phyloP scores from a whole-genome alignment of 2,888 invertebrate species.

The Cantharis rufa region DNA sequence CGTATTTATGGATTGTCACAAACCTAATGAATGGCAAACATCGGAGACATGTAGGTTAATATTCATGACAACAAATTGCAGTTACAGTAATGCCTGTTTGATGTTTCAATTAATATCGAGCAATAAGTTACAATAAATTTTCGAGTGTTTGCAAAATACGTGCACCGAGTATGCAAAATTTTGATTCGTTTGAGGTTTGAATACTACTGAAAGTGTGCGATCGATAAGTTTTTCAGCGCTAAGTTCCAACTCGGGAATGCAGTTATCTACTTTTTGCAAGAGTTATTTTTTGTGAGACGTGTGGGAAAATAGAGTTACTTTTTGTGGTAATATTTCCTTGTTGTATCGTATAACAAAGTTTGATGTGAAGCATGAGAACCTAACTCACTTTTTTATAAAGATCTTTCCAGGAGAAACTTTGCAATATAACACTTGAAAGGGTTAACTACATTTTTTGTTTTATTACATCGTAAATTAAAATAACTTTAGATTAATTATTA shows the following conservation, averaged over 20 bases:
- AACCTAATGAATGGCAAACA: neutral
- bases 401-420: conserved; percentile 1
- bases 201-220: conserved; percentile 8
- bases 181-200: neutral
- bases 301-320: conserved; percentile 35
- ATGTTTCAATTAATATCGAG: neutral
- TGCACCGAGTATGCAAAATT: neutral
- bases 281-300: conserved; percentile 36
- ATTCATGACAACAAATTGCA: conserved; percentile 11
- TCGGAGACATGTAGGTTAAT: conserved; percentile 5
- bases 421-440: conserved; percentile 7
- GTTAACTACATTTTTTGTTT: neutral
- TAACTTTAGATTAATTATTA: neutral
- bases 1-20: neutral
- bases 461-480: neutral
- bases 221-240: conserved; percentile 33
- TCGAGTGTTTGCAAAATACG: neutral
- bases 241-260: conserved; percentile 40
- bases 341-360: conserved; percentile 37
- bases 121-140: neutral
- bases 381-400: conserved; percentile 16
- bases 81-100: neutral
- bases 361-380: conserved; percentile 26
- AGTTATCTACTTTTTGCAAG: conserved; percentile 40
- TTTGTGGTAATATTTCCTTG: conserved; percentile 38